Evolutionary conservation across 2,888 invertebrate species (phyloP).

Genomic region (Sialis fuliginosa): DNA sequence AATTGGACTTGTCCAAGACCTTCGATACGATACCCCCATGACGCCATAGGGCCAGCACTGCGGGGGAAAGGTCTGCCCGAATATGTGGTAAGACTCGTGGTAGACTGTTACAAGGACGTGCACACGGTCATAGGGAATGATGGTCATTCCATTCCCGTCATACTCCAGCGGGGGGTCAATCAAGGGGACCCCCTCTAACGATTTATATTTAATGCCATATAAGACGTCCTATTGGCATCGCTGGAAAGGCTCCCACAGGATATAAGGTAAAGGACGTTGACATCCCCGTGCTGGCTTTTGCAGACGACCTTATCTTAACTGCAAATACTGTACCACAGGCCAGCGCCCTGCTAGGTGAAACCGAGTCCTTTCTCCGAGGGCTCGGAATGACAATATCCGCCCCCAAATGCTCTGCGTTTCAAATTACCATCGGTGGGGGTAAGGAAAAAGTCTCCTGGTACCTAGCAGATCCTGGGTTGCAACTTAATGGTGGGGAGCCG

Average conservation of each 20-base stretch:
- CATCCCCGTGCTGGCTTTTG: conserved; percentile 19
- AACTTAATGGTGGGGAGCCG: too few relatives aligned
- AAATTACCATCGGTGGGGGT: neutral
- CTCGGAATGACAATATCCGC: too few relatives aligned
- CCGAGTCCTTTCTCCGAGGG: conserved; percentile 8
- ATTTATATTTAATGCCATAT: conserved; percentile 19
- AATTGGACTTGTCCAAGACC: conserved; percentile 25
- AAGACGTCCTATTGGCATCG: conserved; percentile 14
- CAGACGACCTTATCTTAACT: conserved; percentile 20
- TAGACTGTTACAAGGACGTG: conserved; percentile 17
- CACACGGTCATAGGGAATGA: conserved; percentile 14
- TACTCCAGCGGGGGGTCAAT: conserved; percentile 20
- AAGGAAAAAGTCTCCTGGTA: conserved; percentile 14
- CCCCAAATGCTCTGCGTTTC: neutral
- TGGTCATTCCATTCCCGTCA: conserved; percentile 8
- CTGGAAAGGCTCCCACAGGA: conserved; percentile 13
- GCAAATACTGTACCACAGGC: conserved; percentile 17
- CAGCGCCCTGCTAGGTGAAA: too few relatives aligned
- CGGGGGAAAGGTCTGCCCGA: conserved; percentile 17
- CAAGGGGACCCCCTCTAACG: conserved; percentile 21
- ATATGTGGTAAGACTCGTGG: conserved; percentile 16
- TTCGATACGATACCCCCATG: conserved; percentile 15
- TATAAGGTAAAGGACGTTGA: conserved; percentile 6
- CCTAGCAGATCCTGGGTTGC: conserved; percentile 13
- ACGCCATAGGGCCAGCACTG: conserved; percentile 13